Percentiles rank a stretch among this genome's conserved stretches.
phyloP scores from a whole-genome alignment of 35 echinoderm and acorn worm genomes.

The Apostichopus californicus region DNA sequence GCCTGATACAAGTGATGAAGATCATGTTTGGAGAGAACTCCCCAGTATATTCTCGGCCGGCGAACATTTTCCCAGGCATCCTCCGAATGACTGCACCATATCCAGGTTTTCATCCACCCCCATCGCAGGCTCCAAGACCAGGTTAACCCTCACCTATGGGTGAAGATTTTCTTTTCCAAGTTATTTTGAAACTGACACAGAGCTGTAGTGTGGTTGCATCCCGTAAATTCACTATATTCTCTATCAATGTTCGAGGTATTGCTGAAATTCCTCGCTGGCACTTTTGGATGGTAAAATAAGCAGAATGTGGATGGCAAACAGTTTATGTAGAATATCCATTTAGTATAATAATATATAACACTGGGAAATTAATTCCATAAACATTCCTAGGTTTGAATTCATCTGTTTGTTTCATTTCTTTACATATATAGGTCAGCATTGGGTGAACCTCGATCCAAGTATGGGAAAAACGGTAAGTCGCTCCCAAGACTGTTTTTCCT shows the following conservation, averaged over 20 bases:
- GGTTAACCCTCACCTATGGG: not conserved
- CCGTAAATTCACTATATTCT: not conserved
- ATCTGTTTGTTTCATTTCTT: no score
- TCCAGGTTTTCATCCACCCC: slow-evolving; percentile 20
- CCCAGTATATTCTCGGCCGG: slow-evolving; percentile 71
- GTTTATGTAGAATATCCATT: no score
- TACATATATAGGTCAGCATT: no score
- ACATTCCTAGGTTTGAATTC: no score
- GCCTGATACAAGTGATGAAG: slow-evolving; percentile 86
- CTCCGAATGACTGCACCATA: slow-evolving; percentile 1
- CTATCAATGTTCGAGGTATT: not conserved
- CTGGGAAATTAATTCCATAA: no score
- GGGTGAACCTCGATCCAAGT: no score
- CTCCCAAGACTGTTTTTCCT: not conserved
- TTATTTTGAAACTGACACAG: not conserved
- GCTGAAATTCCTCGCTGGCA: not conserved
- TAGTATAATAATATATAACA: no score
- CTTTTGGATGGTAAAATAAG: no score
- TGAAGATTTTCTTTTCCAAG: not conserved
- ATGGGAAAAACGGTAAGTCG: slow-evolving; percentile 54
- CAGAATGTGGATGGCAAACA: no score
- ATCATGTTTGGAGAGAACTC: slow-evolving; percentile 85
- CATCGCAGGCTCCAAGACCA: slow-evolving; percentile 42
- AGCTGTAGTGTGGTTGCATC: not conserved
- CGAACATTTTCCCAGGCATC: not conserved